Conservation (phyloP, 1,140 invertebrate genomes). For the Diachasma alloeum region DNA sequence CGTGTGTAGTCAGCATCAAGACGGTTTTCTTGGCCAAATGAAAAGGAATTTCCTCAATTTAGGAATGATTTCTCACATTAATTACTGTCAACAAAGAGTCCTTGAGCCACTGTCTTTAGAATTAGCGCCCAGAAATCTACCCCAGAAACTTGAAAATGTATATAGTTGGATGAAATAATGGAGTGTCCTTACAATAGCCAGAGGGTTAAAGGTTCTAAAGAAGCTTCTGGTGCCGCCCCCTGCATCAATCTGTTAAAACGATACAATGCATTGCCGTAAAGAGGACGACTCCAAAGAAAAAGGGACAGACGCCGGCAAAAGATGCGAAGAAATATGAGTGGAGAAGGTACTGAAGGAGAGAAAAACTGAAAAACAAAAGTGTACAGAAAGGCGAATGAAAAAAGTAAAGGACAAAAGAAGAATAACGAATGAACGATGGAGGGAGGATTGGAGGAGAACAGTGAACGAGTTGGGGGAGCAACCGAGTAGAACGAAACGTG, state of each 20-base stretch:
- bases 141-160: background rate
- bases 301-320: background rate
- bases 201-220: background rate
- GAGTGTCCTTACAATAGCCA: background rate
- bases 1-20: no score
- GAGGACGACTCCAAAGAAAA: background rate
- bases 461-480: background rate
- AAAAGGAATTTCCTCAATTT: no score
- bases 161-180: background rate
- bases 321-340: background rate
- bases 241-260: background rate
- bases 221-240: background rate
- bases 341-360: background rate
- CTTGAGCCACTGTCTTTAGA: no score
- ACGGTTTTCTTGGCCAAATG: no score
- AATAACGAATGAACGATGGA: conserved; percentile 8
- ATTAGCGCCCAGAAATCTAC: no score
- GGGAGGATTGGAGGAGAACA: background rate
- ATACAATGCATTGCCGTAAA: background rate
- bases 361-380: background rate
- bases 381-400: background rate
- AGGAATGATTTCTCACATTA: no score
- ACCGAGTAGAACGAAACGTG: background rate
- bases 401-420: background rate
- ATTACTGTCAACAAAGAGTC: no score